A percentile compares a stretch with the other conserved stretches of the same genome.
Evolutionary conservation across 2,888 invertebrate genomes (phyloP).

Genomic region (Ferdinandea cuprea): DNA sequence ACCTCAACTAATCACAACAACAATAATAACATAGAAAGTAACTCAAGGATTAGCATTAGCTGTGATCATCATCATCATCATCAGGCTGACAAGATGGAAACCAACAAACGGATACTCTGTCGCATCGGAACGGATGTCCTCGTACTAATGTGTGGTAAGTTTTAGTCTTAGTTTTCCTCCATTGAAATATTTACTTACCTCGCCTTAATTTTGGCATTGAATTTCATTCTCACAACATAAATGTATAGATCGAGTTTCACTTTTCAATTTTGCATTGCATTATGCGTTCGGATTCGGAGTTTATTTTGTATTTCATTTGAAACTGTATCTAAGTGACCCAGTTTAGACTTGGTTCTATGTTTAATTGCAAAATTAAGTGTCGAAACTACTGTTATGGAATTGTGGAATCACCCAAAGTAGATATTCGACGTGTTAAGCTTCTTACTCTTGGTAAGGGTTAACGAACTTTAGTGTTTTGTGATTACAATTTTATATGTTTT

Average conservation of each 20-base stretch:
- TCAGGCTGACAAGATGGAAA: constrained; percentile 79
- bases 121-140: constrained; percentile 88
- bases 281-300: constrained; percentile 2
- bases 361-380: constrained; percentile 29
- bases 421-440: background rate
- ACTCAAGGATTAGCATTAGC: constrained; percentile 72
- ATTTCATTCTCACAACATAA: constrained; percentile 38
- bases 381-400: background rate
- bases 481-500: too few species aligned
- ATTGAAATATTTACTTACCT: too few species aligned
- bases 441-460: constrained; percentile 20
- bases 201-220: constrained; percentile 68
- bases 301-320: constrained; percentile 23
- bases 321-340: constrained; percentile 52
- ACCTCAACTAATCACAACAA: constrained; percentile 62
- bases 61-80: constrained; percentile 63
- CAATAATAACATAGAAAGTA: constrained; percentile 76
- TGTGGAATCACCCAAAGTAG: constrained; percentile 15
- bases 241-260: constrained; percentile 53
- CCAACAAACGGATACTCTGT: constrained; percentile 84
- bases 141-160: constrained; percentile 88
- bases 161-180: constrained; percentile 23
- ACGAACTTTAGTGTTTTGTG: constrained; percentile 46
- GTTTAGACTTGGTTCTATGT: constrained; percentile 12
- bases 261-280: constrained; percentile 52